Evolutionary conservation across 2,797 vertebrate species (phyloP), one percentile per base, ranked within the genome.

Genomic region (Cottoperca gobio): DNA sequence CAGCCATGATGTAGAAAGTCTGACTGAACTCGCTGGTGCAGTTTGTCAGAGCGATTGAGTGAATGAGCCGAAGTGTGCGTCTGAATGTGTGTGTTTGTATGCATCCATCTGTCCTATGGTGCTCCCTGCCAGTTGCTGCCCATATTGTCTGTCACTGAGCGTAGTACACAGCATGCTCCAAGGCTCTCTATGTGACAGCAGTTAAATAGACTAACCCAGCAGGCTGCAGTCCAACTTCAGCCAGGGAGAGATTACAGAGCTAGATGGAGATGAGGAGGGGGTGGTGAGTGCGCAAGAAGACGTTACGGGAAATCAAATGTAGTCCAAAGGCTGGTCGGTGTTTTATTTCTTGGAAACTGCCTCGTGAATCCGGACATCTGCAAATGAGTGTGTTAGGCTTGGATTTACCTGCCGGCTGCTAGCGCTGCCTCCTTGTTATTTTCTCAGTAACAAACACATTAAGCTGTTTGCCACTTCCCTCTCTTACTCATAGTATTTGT

Each of bases 131-230:
- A 90, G 77, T 84, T 74, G 69, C 73, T 84, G 73, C 67, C 81
- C 85, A 88, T 87, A 83, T 82, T 89, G 88, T 87, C 74, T 81
- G 73, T 83, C 59, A 45, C 82, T 61, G 69, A 63, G 84, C 79
- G 65, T 61, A 59, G 73, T 73, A 74, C 87, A 82, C 81, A 78
- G 76, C 78, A 70, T 59, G 84, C 82, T 85, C 65, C 71, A 26
- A 76, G 78, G 75, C 76, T 83, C 76, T 75, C 78, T 78, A 49
- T 86, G 77, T 76, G 86, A 83, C 81, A 76, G 75, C 78, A 85
- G 75, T 73, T 66, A 81, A 89, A 87, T 76, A 83, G 84, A 82
- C 79, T 62, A 69, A 89, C 78, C 70, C 85, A 76, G 85, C 82
- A 70, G 79, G 86, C 81, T 82, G 82, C 73, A 58, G 79, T 76